Conservation (phyloP, 2,888 invertebrate genomes). For the Drosophila anomalata region DNA sequence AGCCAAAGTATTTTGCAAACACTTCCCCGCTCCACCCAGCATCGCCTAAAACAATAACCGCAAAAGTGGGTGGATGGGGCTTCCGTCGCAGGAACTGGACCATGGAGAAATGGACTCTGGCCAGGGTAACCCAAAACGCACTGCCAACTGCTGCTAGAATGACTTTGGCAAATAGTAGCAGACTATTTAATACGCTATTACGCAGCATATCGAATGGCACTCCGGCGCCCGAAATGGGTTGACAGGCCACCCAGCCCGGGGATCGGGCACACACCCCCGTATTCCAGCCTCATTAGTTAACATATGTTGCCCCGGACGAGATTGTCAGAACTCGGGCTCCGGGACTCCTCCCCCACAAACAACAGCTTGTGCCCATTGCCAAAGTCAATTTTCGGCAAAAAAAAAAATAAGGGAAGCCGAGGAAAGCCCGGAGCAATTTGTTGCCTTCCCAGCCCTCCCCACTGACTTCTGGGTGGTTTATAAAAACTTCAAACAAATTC, state of each 20-base stretch:
- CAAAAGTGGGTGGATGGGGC: constrained; percentile 22
- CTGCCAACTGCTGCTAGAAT: constrained; percentile 57
- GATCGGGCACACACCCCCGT: not conserved
- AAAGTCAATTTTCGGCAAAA: constrained; percentile 79
- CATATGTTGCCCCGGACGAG: constrained; percentile 76
- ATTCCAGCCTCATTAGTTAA: constrained; percentile 82
- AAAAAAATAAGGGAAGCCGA: constrained; percentile 14
- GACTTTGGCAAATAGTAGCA: constrained; percentile 74
- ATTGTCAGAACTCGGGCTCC: constrained; percentile 23
- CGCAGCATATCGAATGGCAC: constrained; percentile 80
- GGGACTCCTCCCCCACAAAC: constrained; percentile 42
- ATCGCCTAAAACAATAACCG: constrained; percentile 60
- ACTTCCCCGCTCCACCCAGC: constrained; percentile 7
- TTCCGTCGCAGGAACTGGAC: constrained; percentile 4
- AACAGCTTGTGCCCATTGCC: constrained; percentile 73
- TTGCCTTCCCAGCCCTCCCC: constrained; percentile 40
- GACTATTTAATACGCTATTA: constrained; percentile 82
- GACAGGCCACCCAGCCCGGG: constrained; percentile 41
- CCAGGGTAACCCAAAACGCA: constrained; percentile 68
- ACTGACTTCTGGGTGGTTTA: constrained; percentile 45
- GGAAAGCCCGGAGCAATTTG: constrained; percentile 63
- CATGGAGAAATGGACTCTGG: constrained; percentile 42
- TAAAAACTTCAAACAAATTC: constrained; percentile 72
- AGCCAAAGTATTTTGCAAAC: constrained; percentile 47
- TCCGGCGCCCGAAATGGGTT: constrained; percentile 45